Evolutionary conservation across 2,113 vertebrate genomes (phyloP).

Genomic region (Gila orcuttii): DNA sequence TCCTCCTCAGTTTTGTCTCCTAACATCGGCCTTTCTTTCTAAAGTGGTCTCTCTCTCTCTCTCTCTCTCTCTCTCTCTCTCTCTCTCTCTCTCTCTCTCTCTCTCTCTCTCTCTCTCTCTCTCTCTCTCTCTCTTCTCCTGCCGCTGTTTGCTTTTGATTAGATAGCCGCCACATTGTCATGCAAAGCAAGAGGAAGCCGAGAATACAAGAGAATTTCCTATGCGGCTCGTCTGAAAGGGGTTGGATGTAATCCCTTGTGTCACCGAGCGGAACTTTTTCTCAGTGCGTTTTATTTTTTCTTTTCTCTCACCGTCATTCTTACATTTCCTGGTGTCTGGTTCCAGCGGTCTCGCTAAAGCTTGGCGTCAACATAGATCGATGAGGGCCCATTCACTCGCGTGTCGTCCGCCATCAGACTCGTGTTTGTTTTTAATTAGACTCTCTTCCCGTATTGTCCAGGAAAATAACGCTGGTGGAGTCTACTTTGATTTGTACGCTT

Average conservation of each 20-base stretch:
- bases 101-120: background rate
- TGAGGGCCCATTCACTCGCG: constrained; percentile 48
- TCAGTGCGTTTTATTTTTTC: constrained; percentile 19
- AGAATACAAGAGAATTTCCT: constrained; percentile 51
- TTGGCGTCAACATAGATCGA: constrained; percentile 54
- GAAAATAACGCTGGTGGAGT: constrained; percentile 34
- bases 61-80: background rate
- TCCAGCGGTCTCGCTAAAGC: constrained; percentile 47
- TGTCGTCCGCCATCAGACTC: background rate
- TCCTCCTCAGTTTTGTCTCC: constrained; percentile 34
- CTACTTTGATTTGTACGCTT: constrained; percentile 34
- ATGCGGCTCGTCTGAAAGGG: constrained; percentile 49
- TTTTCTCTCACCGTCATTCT: constrained; percentile 31
- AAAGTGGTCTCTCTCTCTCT: constrained; percentile 24
- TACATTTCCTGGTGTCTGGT: constrained; percentile 55
- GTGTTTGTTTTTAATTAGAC: constrained; percentile 59
- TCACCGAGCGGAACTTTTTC: constrained; percentile 45
- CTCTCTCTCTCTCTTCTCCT: background rate
- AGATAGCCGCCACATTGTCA: constrained; percentile 58
- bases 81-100: background rate
- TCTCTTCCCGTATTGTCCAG: constrained; percentile 35
- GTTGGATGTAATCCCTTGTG: constrained; percentile 55
- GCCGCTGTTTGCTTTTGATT: constrained; percentile 52
- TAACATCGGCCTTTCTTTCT: constrained; percentile 32
- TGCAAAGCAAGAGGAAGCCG: constrained; percentile 53